Evolutionary conservation across 1,140 invertebrate species (phyloP).

Genomic region (Calycopis cecrops): DNA sequence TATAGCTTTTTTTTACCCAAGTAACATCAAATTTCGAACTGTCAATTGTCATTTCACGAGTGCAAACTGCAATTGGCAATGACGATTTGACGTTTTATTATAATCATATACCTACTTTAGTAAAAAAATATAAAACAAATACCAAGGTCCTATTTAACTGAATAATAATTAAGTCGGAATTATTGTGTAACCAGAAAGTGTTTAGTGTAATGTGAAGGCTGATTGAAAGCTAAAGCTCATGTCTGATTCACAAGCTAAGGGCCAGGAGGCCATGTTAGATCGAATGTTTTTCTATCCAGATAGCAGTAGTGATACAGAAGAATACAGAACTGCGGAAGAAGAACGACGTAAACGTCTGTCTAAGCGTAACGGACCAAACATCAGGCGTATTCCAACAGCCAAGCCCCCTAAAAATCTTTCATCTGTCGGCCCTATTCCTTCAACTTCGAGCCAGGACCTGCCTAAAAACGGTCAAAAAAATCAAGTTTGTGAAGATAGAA

Average conservation of each 20-base stretch:
- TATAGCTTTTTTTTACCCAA: no score
- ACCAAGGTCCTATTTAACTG: background rate
- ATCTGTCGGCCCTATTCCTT: slow-evolving; percentile 43
- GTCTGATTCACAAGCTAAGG: slow-evolving; percentile 57
- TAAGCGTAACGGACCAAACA: slow-evolving; percentile 49
- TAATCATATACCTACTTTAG: background rate
- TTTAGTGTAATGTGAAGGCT: slow-evolving; percentile 60
- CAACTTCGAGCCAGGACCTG: slow-evolving; percentile 54
- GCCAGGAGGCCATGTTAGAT: slow-evolving; percentile 62
- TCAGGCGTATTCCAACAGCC: slow-evolving; percentile 37
- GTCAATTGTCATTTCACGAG: background rate
- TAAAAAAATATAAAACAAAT: background rate
- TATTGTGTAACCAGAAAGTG: slow-evolving; percentile 16
- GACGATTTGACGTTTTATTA: background rate
- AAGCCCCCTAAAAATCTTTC: slow-evolving; percentile 51
- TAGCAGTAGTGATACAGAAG: slow-evolving; percentile 65
- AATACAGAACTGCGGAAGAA: slow-evolving; percentile 55
- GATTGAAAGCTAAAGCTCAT: slow-evolving; percentile 51
- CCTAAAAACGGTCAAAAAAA: slow-evolving; percentile 46
- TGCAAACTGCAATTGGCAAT: background rate
- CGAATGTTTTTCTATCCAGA: slow-evolving; percentile 58
- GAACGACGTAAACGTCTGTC: slow-evolving; percentile 58
- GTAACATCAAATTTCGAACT: no score
- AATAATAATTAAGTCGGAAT: background rate
- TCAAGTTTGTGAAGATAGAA: slow-evolving; percentile 80